Evolutionary conservation across 2,888 invertebrate genomes (phyloP), one percentile per base, ranked within the genome.

Genomic region (Athalia rosae): DNA sequence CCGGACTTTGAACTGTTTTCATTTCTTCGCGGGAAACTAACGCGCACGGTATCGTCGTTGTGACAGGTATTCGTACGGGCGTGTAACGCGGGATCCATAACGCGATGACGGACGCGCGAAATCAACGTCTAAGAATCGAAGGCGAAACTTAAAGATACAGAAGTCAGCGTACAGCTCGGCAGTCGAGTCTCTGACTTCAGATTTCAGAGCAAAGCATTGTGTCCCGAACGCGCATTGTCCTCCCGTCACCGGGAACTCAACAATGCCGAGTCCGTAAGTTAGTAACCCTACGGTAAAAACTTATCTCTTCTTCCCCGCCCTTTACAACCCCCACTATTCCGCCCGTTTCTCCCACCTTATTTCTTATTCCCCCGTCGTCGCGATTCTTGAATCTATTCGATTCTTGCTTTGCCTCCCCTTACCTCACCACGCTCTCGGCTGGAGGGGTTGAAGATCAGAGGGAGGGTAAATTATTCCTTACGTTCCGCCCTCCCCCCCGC

Each of bases 221-320:
- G 84, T 84, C 82, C 85, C 84, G 84, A 84, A 82, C 82, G 83
- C 83, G 87, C 86, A 87, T 87, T 87, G 87, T 87, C 87, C 87
- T 85, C 86, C 80, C 85, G 86, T 87, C 85, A 85, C 83, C 74
- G 84, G 82, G 80, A 85, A 84, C 85, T 86, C 85, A 82, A 86
- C 87, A 86, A 86, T 87, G 85, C 86, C 84, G 82, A 85, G 84
- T 85, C 84, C 84, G 84, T 84, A 86, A 87, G 85, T 86, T 86
- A 84, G 86, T 86, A 85, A 86, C 85, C 85, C 84, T 84, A 84
- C 84, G 85, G 86, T 86, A 86, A 87, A 87, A 87, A 87, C 85
- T 87, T 87, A 87, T 87, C 86, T 86, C 81, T 82, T 78, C 83
- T 71, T 71, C 83, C 83, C 83, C 77, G 81, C 71, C 82, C 81